Conservation (phyloP, 2,113 vertebrate genomes). For the Cisticola juncidis region DNA sequence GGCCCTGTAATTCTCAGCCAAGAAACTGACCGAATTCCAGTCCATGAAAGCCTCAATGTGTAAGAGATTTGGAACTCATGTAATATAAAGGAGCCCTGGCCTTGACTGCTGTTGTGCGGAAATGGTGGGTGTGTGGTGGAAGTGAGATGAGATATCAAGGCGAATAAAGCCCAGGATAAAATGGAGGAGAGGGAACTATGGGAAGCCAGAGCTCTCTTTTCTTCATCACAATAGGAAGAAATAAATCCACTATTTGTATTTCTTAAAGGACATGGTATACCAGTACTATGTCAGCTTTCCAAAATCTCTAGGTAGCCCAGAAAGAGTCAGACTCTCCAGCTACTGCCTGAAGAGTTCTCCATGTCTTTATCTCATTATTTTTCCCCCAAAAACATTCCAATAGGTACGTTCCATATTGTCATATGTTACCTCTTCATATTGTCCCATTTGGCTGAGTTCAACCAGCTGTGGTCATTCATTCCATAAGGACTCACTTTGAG, state of each 20-base stretch:
- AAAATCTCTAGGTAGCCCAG: neutral
- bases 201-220: neutral
- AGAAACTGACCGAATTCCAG: neutral
- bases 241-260: neutral
- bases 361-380: neutral
- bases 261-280: neutral
- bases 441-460: neutral
- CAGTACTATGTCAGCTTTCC: neutral
- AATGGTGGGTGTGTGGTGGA: neutral
- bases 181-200: neutral
- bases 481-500: neutral
- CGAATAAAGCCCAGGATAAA: neutral
- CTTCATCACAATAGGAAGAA: neutral
- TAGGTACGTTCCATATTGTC: fast-evolving
- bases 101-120: neutral
- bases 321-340: neutral
- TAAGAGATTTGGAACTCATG: neutral
- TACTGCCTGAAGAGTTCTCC: neutral
- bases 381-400: fast-evolving
- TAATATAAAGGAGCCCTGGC: neutral
- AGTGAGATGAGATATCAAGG: neutral
- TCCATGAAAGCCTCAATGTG: neutral
- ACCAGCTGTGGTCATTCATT: neutral
- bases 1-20: neutral
- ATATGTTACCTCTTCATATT: neutral